Base-by-base conservation (phyloP, 2,888 invertebrate species). In the Alloscopus bannaensis region DNA sequence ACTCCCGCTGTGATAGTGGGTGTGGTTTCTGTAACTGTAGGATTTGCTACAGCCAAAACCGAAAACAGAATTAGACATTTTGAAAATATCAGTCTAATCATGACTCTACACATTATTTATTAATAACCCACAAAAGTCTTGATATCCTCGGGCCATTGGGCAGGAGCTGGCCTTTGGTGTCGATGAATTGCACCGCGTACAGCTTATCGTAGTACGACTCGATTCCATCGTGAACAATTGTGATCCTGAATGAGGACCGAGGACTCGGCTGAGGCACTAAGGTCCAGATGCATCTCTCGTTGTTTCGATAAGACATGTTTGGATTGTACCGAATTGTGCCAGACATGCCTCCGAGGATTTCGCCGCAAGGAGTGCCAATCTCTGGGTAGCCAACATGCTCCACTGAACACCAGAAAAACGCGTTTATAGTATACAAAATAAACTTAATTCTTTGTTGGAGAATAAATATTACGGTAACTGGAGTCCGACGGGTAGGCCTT, bases 291-390 rank as follows among this genome's bases (percentile, higher is more conserved):
- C 55, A 55, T 11, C 55, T 55, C 28, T 55, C 55, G 13, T 26
- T 13, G 55, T 55, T 16, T 24, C 16, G 4, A 16, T 26, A 55
- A 1, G 26, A 2, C 1, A 16, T 26, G 13, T 11, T 11, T 26
- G 24, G 11, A 28, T 55, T 55, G 26, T 55, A 55, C 1, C 26
- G 22, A 55, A 55, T 55, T 24, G 24, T 26, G 8, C 55, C 55
- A 26, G 3, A 24, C 1, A 13, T 6, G 1, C 55, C 55, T 26
- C 55, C 55, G 1, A 55, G 16, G n/a, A 55, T 28, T 26, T 55
- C 26, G 4, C 55, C 55, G 28, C 55, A 55, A 16, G 45, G 45
- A 4, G 45, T 45, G 4, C 8, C 45, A 16, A 45, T 18, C 18
- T 45, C 45, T n/a, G n/a, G n/a, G n/a, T n/a, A n/a, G n/a, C n/a